Evolutionary conservation across 2,888 invertebrate species (phyloP).

Genomic region (Andrena minutula): DNA sequence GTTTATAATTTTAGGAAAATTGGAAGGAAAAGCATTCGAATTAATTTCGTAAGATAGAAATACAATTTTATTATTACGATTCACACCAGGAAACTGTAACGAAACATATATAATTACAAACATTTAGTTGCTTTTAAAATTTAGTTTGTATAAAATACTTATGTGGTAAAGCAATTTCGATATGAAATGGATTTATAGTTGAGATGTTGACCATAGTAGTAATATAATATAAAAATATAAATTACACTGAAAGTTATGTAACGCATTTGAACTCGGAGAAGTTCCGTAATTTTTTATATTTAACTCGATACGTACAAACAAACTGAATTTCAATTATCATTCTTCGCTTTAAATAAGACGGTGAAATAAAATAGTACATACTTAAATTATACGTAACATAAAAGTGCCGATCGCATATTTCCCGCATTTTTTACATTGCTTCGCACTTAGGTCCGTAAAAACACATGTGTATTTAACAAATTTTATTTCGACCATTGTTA

Average conservation of each 20-base stretch:
- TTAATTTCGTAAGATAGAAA: slow-evolving; percentile 21
- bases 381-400: slow-evolving; percentile 38
- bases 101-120: slow-evolving; percentile 35
- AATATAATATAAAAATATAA: slow-evolving; percentile 19
- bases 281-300: too few relatives aligned
- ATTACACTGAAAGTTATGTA: too few relatives aligned
- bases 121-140: neutral
- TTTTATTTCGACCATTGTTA: slow-evolving; percentile 30
- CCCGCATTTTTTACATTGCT: neutral
- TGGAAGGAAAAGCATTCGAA: neutral
- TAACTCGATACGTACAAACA: neutral
- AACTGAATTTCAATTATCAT: neutral
- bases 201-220: neutral
- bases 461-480: slow-evolving; percentile 54
- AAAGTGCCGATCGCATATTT: too few relatives aligned
- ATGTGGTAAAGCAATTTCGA: slow-evolving; percentile 12
- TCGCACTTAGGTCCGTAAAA: slow-evolving; percentile 6
- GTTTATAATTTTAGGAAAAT: neutral
- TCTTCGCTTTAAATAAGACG: neutral
- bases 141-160: slow-evolving; percentile 1
- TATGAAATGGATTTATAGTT: slow-evolving; percentile 1
- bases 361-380: slow-evolving; percentile 19
- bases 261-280: too few relatives aligned
- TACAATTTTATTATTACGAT: slow-evolving; percentile 59
- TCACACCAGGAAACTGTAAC: slow-evolving; percentile 43